Base-by-base conservation (phyloP, 2,113 vertebrate species). In the Ceyx cyanopectus region DNA sequence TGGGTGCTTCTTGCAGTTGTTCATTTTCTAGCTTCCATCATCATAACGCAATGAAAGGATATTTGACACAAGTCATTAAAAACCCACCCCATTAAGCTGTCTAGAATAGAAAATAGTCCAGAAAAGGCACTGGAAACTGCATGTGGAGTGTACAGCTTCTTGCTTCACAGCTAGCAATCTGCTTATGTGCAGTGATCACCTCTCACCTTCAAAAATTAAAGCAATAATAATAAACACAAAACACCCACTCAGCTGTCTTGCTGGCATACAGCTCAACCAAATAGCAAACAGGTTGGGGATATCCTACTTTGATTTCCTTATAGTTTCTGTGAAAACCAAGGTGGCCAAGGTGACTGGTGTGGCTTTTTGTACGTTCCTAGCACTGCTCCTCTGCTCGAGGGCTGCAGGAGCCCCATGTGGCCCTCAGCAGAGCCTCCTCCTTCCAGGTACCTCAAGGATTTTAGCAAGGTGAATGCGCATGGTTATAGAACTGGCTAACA, bases 381-480 rank as follows among this genome's bases (percentile, higher is more conserved):
- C 0, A 0, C 29, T n/a, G 24, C 30, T 83, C 26, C 22, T 41
- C 46, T 45, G 32, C 68, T 73, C 0, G 0, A 77, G 51, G 45
- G 54, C 48, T 74, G n/a, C 76, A 61, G 45, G 29, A 88, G 29
- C 11, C 22, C 26, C 32, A 12, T 15, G 5, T 3, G 46, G 24
- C 50, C 30, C 61, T 81, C 53, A 76, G 41, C 56, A 77, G 48
- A 90, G 16, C 53, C 67, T 80, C 34, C 83, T 70, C 48, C 80
- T 85, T 58, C 37, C 73, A 91, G 50, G 45, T 57, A 19, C 41
- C 62, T 72, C 81, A 87, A 94, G 94, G 87, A 91, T 94, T 91
- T 94, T 21, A 75, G 62, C 81, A 93, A 95, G 93, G 87, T 92
- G 91, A 94, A 69, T 10, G 26, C 13, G 46, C 8, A 4, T 21